Percentiles rank a stretch among this genome's conserved stretches.
These are phyloP conservation scores for Notarius quadriscutis DNA, from an alignment of 2,113 vertebrate species.

Conservation along the genomic window DNA sequence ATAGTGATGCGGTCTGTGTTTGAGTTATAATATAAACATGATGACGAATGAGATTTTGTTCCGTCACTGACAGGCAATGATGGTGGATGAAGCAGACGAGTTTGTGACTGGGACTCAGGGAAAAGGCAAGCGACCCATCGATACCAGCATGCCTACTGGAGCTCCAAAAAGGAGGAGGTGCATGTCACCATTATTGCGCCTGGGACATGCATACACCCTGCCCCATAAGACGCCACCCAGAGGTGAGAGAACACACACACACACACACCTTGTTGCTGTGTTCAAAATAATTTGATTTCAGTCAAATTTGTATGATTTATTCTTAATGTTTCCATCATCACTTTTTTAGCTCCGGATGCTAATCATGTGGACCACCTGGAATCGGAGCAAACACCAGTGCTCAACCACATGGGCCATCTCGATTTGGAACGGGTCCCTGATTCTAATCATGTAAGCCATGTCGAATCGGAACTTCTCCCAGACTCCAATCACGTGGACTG, in stretches of 20 bases:
- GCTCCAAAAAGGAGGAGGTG: constrained; percentile 86
- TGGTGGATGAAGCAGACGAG: constrained; percentile 97
- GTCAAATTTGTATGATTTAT: neutral
- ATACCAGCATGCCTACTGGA: constrained; percentile 75
- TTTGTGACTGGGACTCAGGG: constrained; percentile 92
- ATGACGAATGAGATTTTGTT: neutral
- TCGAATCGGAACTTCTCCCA: neutral
- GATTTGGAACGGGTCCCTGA: constrained; percentile 1
- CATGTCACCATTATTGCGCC: constrained; percentile 83
- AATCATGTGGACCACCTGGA: constrained; percentile 38
- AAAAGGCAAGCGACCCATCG: constrained; percentile 79
- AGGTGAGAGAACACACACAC: constrained; percentile 22
- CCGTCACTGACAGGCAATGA: constrained; percentile 83
- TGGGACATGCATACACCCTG: constrained; percentile 45
- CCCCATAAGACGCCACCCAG: constrained; percentile 47
- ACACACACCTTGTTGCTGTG: neutral
- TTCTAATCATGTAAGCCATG: neutral
- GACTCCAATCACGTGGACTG: constrained; percentile 26
- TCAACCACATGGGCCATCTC: constrained; percentile 18
- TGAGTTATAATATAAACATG: neutral
- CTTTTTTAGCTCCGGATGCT: neutral
- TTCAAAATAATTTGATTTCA: neutral
- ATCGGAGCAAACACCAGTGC: neutral
- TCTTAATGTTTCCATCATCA: neutral
- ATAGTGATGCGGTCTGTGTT: neutral